phyloP scores from a whole-genome alignment of 2,797 vertebrate species.

The Clamator glandarius region DNA sequence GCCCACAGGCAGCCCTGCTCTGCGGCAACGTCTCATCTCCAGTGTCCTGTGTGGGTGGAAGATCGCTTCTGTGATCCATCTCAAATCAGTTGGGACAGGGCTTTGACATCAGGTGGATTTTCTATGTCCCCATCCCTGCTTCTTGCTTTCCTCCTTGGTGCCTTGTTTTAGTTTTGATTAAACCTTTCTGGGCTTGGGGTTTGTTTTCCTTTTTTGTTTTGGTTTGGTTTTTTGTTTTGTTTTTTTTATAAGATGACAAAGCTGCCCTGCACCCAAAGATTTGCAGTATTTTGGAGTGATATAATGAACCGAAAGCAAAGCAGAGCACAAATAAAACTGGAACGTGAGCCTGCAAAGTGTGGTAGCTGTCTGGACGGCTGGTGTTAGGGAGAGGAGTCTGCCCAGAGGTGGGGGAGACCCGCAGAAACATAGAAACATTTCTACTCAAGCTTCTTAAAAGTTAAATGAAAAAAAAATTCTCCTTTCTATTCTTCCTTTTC shows the following conservation, averaged over 20 bases:
- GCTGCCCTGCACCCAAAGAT: neutral
- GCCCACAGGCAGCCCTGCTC: accelerated
- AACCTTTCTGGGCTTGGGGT: neutral
- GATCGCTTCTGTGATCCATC: neutral
- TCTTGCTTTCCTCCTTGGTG: neutral
- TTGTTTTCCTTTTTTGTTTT: neutral
- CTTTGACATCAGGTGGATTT: neutral
- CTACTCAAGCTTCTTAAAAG: neutral
- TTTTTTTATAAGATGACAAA: neutral
- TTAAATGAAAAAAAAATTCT: neutral
- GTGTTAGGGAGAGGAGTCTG: neutral
- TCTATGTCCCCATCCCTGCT: neutral
- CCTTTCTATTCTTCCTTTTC: neutral
- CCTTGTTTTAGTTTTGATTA: neutral
- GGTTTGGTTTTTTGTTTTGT: neutral
- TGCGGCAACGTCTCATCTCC: neutral
- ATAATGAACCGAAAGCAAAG: neutral
- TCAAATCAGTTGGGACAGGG: neutral
- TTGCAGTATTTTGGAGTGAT: neutral
- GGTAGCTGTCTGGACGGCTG: neutral
- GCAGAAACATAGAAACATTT: neutral
- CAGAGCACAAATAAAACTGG: neutral
- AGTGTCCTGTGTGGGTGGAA: neutral
- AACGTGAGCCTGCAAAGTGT: neutral
- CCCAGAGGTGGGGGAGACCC: neutral